Conservation (phyloP, 1,140 invertebrate genomes). For the Plectrocnemia conspersa region DNA sequence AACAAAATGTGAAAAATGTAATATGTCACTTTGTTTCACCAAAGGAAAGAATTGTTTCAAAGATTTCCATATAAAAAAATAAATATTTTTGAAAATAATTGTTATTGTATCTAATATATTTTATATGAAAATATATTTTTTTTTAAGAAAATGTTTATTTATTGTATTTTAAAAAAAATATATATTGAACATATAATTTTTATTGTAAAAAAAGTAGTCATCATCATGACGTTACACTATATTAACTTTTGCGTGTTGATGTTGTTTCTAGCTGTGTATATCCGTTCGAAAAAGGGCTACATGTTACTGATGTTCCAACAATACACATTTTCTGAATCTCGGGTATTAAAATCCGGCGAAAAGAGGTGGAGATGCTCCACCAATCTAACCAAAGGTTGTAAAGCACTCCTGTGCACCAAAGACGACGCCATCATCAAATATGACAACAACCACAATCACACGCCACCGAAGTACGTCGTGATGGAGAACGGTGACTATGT, state of each 20-base stretch:
- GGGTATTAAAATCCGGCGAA: background rate
- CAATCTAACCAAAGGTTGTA: constrained; percentile 14
- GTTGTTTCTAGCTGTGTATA: constrained; percentile 3
- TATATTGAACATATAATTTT: background rate
- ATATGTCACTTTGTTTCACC: too few species aligned
- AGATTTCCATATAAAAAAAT: too few species aligned
- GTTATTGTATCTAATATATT: background rate
- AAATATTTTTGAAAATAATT: background rate
- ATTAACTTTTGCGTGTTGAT: background rate
- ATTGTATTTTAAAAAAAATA: background rate
- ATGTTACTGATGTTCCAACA: constrained; percentile 5
- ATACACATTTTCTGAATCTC: constrained; percentile 5
- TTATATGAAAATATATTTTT: background rate
- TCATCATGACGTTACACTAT: too few species aligned
- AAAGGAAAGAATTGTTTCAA: too few species aligned
- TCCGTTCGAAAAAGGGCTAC: constrained; percentile 1
- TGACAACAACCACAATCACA: constrained; percentile 21
- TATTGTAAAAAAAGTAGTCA: too few species aligned
- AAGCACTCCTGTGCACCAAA: constrained; percentile 23
- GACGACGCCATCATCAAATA: constrained; percentile 16
- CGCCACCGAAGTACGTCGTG: background rate
- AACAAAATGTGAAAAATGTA: too few species aligned
- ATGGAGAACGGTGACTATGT: background rate
- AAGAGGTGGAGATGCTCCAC: constrained; percentile 15
- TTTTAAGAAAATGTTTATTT: background rate